Base-by-base conservation (phyloP, 2,888 invertebrate species). In the Steinernema hermaphroditum region DNA sequence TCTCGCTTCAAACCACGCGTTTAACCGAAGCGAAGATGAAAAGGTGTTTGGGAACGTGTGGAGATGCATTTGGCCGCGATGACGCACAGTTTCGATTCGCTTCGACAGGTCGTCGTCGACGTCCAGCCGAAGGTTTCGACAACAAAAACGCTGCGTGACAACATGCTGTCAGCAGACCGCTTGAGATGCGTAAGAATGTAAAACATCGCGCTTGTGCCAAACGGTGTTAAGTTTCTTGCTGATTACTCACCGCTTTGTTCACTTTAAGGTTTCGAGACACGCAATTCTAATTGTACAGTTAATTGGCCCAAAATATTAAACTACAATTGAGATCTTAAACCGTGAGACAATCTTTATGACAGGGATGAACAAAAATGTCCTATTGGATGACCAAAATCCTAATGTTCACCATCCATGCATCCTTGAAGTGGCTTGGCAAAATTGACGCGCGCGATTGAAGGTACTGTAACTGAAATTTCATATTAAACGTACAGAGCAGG, bases 11-110 rank as follows among this genome's bases (percentile, higher is more conserved):
- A 34, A 62, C 27, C 62, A 32, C 62, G 29, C 62, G 62, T 62
- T 62, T 62, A 62, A 62, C 62, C 62, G 62, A 62, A 46, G 46
- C 46, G 19, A 19, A 16, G 50, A 24, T 22, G 50, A n/a, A 50
- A 62, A 62, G 62, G 62, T 62, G 62, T 62, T 32, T 34, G 62
- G 29, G 62, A 32, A 27, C 54, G 32, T 16, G 50, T 22, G 50
- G 50, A 50, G 62, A 62, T 62, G 62, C 62, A 62, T 62, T 62
- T 62, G 32, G 62, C 62, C 62, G 37, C 12, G 62, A 62, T 62
- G 62, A 62, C 62, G 62, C 62, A 62, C 62, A 62, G 62, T 62
- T 62, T 62, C 62, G 32, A 62, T 62, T 62, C 62, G 62, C 62
- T 62, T 62, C 62, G 62, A 32, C 27, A 62, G 62, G 62, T 62